A percentile compares a stretch with the other conserved stretches of the same genome.
Evolutionary conservation across 1,140 invertebrate species (phyloP).

Genomic region (Lasaia peninsularis): DNA sequence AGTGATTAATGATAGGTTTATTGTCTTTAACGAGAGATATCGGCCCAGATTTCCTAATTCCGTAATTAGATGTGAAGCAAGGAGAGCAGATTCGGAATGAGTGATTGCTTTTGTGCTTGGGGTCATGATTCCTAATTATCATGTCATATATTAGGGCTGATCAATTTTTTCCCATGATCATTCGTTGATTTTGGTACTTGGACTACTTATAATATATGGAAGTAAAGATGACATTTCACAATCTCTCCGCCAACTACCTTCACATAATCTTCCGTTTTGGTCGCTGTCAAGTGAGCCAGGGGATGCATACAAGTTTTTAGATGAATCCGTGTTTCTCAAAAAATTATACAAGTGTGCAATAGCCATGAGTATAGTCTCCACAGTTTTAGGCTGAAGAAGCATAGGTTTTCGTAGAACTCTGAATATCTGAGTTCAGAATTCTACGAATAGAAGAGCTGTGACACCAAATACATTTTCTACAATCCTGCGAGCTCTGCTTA

Average conservation of each 20-base stretch:
- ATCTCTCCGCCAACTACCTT: too few relatives aligned
- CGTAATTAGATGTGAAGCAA: slow-evolving; percentile 60
- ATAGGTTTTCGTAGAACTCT: background rate
- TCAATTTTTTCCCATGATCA: background rate
- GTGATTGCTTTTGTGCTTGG: slow-evolving; percentile 31
- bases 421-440: too few relatives aligned
- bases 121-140: slow-evolving; percentile 5
- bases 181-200: too few relatives aligned
- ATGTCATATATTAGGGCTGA: background rate
- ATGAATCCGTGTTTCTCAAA: too few relatives aligned
- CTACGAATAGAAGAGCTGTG: background rate
- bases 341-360: too few relatives aligned
- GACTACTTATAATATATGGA: too few relatives aligned
- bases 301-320: too few relatives aligned
- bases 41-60: slow-evolving; percentile 68
- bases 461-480: slow-evolving; percentile 18
- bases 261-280: too few relatives aligned
- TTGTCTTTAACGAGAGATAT: slow-evolving; percentile 62
- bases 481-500: background rate
- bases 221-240: too few relatives aligned
- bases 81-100: slow-evolving; percentile 45
- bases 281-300: too few relatives aligned
- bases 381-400: too few relatives aligned
- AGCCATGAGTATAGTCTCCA: too few relatives aligned
- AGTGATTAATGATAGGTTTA: slow-evolving; percentile 68